Base-by-base conservation (phyloP, 1,140 invertebrate genomes). In the Thaumatotibia leucotreta region DNA sequence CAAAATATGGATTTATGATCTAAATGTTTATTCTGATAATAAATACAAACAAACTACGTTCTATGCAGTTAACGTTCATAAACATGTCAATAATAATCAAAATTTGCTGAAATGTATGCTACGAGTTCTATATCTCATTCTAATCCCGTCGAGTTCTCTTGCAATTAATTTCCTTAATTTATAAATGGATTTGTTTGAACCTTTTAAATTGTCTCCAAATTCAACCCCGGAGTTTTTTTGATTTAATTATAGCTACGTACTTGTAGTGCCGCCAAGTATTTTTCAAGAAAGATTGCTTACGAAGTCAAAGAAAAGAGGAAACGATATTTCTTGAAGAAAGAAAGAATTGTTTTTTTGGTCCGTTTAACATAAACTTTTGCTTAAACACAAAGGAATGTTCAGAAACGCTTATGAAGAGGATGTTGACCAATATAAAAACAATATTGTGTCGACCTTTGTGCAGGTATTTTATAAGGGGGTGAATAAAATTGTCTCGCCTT, bases 361-460 rank as follows among this genome's bases (percentile, higher is more conserved):
- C n/a, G n/a, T n/a, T n/a, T n/a, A n/a, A n/a, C n/a, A n/a, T n/a
- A n/a, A n/a, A n/a, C n/a, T n/a, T n/a, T n/a, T n/a, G n/a, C n/a
- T n/a, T n/a, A n/a, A n/a, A n/a, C n/a, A n/a, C n/a, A n/a, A n/a
- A 29, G 27, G 2, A 29, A 29, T 29, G 27, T 6, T 29, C 2
- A 29, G 27, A 29, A 29, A 29, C 27, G 27, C 27, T 29, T 29
- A 29, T 29, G 6, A 29, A 29, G 6, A 4, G 6, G n/a, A 45
- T 20, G 1, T 45, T 45, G 1, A 45, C 5, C 39, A 20, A 58
- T 1, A 17, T 3, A 31, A 17, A 58, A 58, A 1, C 52, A 58
- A 58, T 54, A 27, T 54, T 20, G 61, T 4, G 29, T 14, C 61
- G 20, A 63, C 61, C 61, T 63, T 35, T 39, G 31, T n/a, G 61